Percentiles rank a stretch among this genome's conserved stretches.
phyloP scores from a whole-genome alignment of 2,797 vertebrate species.

The Rhodeus uyekii region DNA sequence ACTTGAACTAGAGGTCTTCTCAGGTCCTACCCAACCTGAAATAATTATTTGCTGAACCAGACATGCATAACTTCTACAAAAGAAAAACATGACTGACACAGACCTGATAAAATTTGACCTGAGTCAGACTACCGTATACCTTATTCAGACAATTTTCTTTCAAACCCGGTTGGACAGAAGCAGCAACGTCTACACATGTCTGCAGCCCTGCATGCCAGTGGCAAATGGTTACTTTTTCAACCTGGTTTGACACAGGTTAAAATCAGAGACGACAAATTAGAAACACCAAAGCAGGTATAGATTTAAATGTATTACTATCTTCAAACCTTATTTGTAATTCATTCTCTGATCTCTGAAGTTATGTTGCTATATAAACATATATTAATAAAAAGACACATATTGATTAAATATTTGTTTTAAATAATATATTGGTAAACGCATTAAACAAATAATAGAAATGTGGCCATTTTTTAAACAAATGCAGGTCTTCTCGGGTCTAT shows the following conservation, averaged over 20 bases:
- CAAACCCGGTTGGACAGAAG: not conserved
- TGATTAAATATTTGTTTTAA: not conserved
- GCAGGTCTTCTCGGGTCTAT: not conserved
- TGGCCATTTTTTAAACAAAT: not conserved
- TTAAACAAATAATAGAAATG: not conserved
- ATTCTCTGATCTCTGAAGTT: not conserved
- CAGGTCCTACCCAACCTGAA: not conserved
- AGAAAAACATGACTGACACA: not conserved
- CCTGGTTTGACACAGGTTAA: not conserved
- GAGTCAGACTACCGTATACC: fast-evolving
- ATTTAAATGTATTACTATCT: not conserved
- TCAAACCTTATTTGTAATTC: not conserved
- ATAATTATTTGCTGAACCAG: not conserved
- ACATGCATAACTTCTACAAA: not conserved
- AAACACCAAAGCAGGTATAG: not conserved
- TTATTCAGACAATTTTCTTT: not conserved
- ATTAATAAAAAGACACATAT: no score
- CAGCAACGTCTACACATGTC: not conserved
- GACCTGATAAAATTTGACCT: not conserved
- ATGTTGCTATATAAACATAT: not conserved
- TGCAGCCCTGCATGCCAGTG: not conserved
- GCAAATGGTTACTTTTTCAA: not conserved
- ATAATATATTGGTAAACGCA: not conserved
- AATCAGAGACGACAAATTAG: not conserved
- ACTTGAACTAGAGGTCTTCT: slow-evolving; percentile 31